Conservation (phyloP, 92 coral and sea anemone genomes). For the Siderastrea radians region DNA sequence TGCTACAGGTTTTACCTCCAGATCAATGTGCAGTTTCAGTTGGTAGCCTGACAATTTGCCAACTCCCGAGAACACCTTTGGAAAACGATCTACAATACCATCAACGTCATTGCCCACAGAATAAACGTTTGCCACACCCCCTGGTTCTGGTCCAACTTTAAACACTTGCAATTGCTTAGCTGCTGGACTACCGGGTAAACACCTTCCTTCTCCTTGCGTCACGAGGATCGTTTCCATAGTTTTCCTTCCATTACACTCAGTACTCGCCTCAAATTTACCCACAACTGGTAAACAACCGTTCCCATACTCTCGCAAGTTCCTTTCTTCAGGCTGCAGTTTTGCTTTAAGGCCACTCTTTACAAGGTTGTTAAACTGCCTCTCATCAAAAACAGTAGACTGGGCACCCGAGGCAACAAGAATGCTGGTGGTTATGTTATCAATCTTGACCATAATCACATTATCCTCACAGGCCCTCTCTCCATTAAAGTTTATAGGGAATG, state of each 20-base stretch:
- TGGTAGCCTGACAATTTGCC: conserved; percentile 22
- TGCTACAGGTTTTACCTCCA: conserved; percentile 28
- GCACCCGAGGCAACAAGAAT: conserved; percentile 35
- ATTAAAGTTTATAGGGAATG: conserved; percentile 1
- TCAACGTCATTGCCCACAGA: background rate
- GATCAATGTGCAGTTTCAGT: conserved; percentile 32
- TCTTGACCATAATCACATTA: conserved; percentile 30
- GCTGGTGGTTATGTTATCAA: background rate
- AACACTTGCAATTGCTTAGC: background rate
- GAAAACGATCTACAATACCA: background rate
- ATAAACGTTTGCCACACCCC: conserved; percentile 1
- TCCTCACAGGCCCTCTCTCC: conserved; percentile 17
- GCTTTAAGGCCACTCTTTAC: conserved; percentile 3
- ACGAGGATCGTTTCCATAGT: background rate
- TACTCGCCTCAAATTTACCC: too few species aligned
- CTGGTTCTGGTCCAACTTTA: conserved; percentile 7
- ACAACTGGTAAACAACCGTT: too few species aligned
- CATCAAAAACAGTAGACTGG: conserved; percentile 22
- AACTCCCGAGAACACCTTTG: conserved; percentile 29
- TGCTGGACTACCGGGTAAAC: conserved; percentile 32
- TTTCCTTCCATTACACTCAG: too few species aligned
- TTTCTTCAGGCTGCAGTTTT: background rate
- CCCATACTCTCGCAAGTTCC: too few species aligned
- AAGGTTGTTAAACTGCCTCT: conserved; percentile 13
- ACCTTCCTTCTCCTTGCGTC: conserved; percentile 11